phyloP scores from a whole-genome alignment of 2,888 invertebrate species.

The Diarsia dahlii region DNA sequence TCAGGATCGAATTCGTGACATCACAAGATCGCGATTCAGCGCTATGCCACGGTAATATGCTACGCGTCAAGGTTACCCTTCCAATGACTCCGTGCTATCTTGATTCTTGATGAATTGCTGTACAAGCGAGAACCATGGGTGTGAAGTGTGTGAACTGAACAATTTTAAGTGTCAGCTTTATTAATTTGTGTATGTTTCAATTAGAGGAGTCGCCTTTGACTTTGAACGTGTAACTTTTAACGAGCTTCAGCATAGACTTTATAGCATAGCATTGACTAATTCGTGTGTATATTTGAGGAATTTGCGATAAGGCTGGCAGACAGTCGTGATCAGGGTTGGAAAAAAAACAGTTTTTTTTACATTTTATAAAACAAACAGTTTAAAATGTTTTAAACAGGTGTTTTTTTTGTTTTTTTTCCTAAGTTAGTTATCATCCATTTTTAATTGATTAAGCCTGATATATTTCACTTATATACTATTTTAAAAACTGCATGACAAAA shows the following conservation, averaged over 20 bases:
- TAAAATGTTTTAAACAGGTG: too few relatives aligned
- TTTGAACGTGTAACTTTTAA: neutral
- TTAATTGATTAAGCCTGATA: too few relatives aligned
- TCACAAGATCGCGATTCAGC: slow-evolving; percentile 58
- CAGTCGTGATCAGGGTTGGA: too few relatives aligned
- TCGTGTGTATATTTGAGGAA: neutral
- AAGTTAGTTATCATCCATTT: too few relatives aligned
- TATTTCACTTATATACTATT: too few relatives aligned
- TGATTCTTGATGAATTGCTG: slow-evolving; percentile 52
- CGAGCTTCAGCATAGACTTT: neutral
- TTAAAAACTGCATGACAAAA: too few relatives aligned
- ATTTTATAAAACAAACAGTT: too few relatives aligned
- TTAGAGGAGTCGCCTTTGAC: neutral
- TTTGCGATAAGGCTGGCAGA: neutral
- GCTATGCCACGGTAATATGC: slow-evolving; percentile 45
- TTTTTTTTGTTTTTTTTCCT: too few relatives aligned
- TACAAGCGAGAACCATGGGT: slow-evolving; percentile 11
- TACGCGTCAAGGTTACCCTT: slow-evolving; percentile 59
- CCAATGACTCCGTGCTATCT: slow-evolving; percentile 53
- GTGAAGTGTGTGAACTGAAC: slow-evolving; percentile 23
- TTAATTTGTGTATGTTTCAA: neutral
- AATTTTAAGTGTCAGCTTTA: slow-evolving; percentile 19
- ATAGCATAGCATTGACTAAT: neutral
- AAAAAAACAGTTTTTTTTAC: too few relatives aligned
- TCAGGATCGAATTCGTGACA: slow-evolving; percentile 58